phyloP scores from a whole-genome alignment of 2,797 vertebrate species.

The Menidia menidia region DNA sequence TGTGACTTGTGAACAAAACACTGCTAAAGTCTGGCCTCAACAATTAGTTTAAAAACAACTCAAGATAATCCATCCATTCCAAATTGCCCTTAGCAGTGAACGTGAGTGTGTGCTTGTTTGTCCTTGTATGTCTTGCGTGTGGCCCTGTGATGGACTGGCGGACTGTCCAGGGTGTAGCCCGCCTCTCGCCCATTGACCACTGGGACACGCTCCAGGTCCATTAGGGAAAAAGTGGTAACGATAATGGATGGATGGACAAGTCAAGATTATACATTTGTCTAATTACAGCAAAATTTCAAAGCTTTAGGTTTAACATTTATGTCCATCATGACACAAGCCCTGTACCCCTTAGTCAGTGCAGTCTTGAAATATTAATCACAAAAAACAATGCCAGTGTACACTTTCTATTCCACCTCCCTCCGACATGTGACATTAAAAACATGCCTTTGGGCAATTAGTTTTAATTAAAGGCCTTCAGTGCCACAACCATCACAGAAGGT shows the following conservation, averaged over 20 bases:
- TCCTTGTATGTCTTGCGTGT: too few relatives aligned
- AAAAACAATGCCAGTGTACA: constrained; percentile 1
- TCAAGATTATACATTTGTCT: not conserved
- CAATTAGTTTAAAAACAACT: not conserved
- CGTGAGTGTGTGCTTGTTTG: too few relatives aligned
- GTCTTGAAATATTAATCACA: constrained; percentile 6
- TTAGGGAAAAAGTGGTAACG: too few relatives aligned
- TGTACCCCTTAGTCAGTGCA: constrained; percentile 4
- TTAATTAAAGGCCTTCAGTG: constrained; percentile 10
- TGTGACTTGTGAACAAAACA: not conserved
- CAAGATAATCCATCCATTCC: too few relatives aligned
- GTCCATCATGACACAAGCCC: not conserved
- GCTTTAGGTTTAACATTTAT: not conserved
- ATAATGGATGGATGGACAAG: too few relatives aligned
- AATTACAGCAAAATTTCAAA: not conserved
- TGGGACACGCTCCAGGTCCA: too few relatives aligned
- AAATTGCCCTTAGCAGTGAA: too few relatives aligned
- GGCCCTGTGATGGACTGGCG: too few relatives aligned
- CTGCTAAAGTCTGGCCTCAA: not conserved
- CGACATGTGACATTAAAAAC: constrained; percentile 4
- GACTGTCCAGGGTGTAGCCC: too few relatives aligned
- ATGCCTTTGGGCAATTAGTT: not conserved
- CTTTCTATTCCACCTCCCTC: constrained; percentile 9
- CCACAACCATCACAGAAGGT: not conserved
- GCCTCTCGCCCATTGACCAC: too few relatives aligned